phyloP scores from a whole-genome alignment of 1,140 invertebrate species.

The Cephus cinctus region DNA sequence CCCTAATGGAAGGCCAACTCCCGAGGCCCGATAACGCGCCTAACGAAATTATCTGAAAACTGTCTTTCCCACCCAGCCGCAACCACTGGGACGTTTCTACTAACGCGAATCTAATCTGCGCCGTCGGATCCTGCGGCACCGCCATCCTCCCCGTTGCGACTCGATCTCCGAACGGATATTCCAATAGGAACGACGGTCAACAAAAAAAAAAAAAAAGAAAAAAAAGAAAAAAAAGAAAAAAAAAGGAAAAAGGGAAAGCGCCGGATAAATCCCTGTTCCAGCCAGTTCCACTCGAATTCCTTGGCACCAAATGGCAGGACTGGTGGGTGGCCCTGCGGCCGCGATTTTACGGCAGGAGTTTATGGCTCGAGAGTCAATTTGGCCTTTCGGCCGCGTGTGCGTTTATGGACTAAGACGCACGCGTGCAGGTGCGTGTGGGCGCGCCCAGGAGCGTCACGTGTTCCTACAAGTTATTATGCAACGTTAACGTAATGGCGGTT shows the following conservation, averaged over 20 bases:
- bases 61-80: slow-evolving; percentile 17
- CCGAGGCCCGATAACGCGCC: slow-evolving; percentile 34
- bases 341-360: slow-evolving; percentile 11
- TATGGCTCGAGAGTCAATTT: slow-evolving; percentile 12
- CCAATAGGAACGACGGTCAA: no score
- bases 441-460: no score
- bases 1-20: slow-evolving; percentile 39
- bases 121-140: slow-evolving; percentile 1
- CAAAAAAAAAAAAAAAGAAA: background rate
- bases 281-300: slow-evolving; percentile 12
- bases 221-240: background rate
- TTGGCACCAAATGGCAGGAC: no score
- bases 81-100: background rate
- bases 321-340: no score
- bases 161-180: no score
- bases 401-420: no score
- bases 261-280: no score
- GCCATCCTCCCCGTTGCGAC: slow-evolving; percentile 4
- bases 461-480: slow-evolving; percentile 11
- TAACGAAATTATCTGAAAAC: slow-evolving; percentile 40
- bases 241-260: background rate
- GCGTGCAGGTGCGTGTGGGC: no score
- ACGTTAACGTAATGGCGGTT: no score
- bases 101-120: no score
- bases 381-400: background rate